Conservation (phyloP, 2,888 invertebrate species). For the Stratiomys singularior region DNA sequence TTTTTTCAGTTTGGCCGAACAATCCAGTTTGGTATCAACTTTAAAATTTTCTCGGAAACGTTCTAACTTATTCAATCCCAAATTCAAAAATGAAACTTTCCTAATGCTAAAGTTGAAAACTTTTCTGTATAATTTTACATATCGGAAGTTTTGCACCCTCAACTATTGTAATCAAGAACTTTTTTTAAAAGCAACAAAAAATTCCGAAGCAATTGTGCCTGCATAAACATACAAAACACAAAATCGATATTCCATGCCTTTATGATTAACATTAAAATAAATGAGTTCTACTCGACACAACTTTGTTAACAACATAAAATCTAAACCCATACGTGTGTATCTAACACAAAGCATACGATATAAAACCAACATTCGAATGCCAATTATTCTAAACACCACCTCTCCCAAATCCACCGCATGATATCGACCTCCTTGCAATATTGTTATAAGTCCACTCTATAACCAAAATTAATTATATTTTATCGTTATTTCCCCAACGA, state of each 20-base stretch:
- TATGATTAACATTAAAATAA: constrained; percentile 20
- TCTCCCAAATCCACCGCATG: not conserved
- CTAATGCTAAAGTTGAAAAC: no score
- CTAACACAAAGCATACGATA: not conserved
- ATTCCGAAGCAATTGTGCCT: no score
- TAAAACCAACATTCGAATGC: constrained; percentile 17
- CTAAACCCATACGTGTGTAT: constrained; percentile 12
- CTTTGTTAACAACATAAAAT: constrained; percentile 17
- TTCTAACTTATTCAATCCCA: no score
- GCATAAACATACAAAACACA: not conserved
- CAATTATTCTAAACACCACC: constrained; percentile 38
- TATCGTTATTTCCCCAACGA: constrained; percentile 33
- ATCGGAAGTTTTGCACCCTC: no score
- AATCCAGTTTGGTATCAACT: no score
- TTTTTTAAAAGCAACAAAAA: no score
- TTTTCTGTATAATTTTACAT: no score
- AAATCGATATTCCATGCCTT: constrained; percentile 19
- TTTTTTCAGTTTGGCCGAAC: no score
- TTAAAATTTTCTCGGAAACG: no score
- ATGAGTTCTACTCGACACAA: constrained; percentile 12
- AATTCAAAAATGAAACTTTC: no score
- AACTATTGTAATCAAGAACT: no score
- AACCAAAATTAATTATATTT: constrained; percentile 45
- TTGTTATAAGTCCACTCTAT: constrained; percentile 23
- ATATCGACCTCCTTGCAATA: not conserved